phyloP scores from a whole-genome alignment of 1,140 invertebrate genomes.

The Ganaspis sp. region DNA sequence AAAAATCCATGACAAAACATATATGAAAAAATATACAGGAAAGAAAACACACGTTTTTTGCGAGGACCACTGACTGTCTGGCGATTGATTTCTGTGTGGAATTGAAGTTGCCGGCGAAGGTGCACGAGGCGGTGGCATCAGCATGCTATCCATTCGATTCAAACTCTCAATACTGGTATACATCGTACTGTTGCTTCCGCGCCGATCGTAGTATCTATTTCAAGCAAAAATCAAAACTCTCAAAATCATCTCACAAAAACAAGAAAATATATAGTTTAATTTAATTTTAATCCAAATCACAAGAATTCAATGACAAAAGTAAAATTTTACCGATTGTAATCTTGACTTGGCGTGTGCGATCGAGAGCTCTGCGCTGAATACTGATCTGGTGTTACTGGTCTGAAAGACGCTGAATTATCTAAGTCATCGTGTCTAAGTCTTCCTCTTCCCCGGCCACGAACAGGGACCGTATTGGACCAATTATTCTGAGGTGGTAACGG shows the following conservation, averaged over 20 bases:
- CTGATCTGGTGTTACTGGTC: constrained; percentile 77
- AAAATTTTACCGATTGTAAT: constrained; percentile 64
- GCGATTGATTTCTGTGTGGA: constrained; percentile 50
- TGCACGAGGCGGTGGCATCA: constrained; percentile 64
- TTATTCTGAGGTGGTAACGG: constrained; percentile 60
- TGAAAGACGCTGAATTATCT: constrained; percentile 64
- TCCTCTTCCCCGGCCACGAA: constrained; percentile 75
- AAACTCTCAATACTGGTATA: constrained; percentile 75
- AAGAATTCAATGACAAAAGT: constrained; percentile 32
- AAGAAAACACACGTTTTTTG: constrained; percentile 41
- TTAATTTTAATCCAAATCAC: neutral
- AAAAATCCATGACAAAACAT: too few species aligned
- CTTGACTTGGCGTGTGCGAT: constrained; percentile 76
- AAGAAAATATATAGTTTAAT: too few species aligned
- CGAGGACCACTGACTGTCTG: constrained; percentile 27
- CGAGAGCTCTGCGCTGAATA: constrained; percentile 74
- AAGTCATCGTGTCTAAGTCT: constrained; percentile 73
- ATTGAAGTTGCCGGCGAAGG: constrained; percentile 59
- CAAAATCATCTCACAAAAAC: too few species aligned
- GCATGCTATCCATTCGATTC: constrained; percentile 65
- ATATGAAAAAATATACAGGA: neutral
- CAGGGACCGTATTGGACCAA: constrained; percentile 76
- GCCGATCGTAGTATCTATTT: constrained; percentile 67
- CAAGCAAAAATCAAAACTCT: neutral
- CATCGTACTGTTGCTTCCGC: constrained; percentile 74